Base-by-base conservation (phyloP, 2,113 vertebrate genomes). In the Perca flavescens region DNA sequence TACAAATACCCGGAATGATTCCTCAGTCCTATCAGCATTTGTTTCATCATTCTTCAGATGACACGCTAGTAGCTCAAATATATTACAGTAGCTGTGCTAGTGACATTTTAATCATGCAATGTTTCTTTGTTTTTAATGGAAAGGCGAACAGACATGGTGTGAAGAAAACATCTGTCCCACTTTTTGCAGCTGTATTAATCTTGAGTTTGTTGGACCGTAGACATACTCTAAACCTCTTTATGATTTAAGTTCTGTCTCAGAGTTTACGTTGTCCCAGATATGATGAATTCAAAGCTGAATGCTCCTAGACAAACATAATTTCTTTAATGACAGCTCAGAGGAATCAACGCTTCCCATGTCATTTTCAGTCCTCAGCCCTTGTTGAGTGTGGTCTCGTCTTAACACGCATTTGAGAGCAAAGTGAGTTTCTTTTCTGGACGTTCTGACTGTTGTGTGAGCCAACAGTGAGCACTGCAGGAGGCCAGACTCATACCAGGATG, bases 401-500 rank as follows among this genome's bases (percentile, higher is more conserved):
- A 63, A 28, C 34, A 16, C 22, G 19, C 3, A 63, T 66, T 15
- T 46, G 6, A 78, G 47, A 50, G 25, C 21, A 66, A 58, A 74
- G 25, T 17, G 12, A 58, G 21, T 71, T 21, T 57, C 15, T 43
- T 54, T 63, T 43, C 49, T 56, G 60, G 49, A 43, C 56, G 9
- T 34, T 65, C 1, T 49, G 62, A 57, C 61, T 13, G 31, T 31
- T 21, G 52, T 73, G 8, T 49, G 49, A 25, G 25, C 25, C 25
- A 25, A 25, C 25, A 49, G 69, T 22, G 3, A 54, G 50, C 43
- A 3, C 74, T 28, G 50, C 50, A 50, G 76, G 68, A 73, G 36
- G 80, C 76, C 69, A 34, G 63, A 25, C 49, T 74, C 72, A 22
- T 60, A 63, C 56, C 58, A 77, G 43, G 62, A 40, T 16, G 40